Evolutionary conservation across 2,888 invertebrate genomes (phyloP).

Genomic region (Pyrgus malvae): DNA sequence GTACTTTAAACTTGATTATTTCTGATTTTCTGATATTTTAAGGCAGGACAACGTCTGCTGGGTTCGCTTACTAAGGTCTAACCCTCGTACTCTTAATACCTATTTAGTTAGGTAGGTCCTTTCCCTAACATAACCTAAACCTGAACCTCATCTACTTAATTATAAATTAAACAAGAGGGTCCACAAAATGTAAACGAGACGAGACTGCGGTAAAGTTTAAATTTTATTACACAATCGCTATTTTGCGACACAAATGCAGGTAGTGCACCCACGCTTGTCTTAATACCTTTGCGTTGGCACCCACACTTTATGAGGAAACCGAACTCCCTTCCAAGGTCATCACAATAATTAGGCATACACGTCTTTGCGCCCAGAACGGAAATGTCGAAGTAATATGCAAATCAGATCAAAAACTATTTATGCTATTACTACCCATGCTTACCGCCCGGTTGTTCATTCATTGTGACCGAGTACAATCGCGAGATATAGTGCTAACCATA

Average conservation of each 20-base stretch:
- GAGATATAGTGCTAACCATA: slow-evolving; percentile 26
- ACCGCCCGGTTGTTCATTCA: slow-evolving; percentile 68
- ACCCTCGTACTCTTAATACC: too few species aligned
- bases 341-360: slow-evolving; percentile 54
- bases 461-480: slow-evolving; percentile 58
- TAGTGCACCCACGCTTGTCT: slow-evolving; percentile 29
- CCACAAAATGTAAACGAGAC: slow-evolving; percentile 14
- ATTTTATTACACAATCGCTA: slow-evolving; percentile 37
- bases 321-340: slow-evolving; percentile 63
- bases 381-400: slow-evolving; percentile 75
- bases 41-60: too few species aligned
- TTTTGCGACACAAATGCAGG: slow-evolving; percentile 42
- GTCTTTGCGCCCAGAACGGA: slow-evolving; percentile 59
- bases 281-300: slow-evolving; percentile 37
- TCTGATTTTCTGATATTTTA: too few species aligned
- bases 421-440: slow-evolving; percentile 54
- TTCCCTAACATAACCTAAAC: too few species aligned
- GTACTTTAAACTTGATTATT: too few species aligned
- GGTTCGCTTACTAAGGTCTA: too few species aligned
- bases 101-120: too few species aligned
- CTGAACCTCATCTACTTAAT: too few species aligned
- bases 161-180: not conserved
- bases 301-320: slow-evolving; percentile 53
- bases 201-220: slow-evolving; percentile 3
- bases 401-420: slow-evolving; percentile 57